A percentile compares a stretch with the other conserved stretches of the same genome.
These are phyloP conservation scores for Lasiurus cinereus DNA, from an alignment of 2,113 vertebrate species.

Conservation along the genomic window DNA sequence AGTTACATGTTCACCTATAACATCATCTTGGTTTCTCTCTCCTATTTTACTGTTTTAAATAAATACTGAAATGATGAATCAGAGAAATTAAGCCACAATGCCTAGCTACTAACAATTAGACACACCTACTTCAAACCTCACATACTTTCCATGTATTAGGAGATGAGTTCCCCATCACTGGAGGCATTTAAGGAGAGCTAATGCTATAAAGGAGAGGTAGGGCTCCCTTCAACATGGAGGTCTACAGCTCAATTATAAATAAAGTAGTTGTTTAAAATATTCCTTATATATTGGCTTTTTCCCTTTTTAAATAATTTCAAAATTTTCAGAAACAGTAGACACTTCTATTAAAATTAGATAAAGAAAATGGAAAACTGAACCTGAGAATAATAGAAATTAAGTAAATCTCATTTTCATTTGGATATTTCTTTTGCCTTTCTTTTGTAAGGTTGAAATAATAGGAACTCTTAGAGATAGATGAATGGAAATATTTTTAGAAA, in stretches of 20 bases:
- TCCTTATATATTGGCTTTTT: neutral
- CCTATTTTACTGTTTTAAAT: neutral
- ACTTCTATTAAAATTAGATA: neutral
- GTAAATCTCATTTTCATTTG: neutral
- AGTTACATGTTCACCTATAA: too few relatives aligned
- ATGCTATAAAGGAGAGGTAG: neutral
- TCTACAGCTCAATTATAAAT: neutral
- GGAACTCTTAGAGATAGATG: neutral
- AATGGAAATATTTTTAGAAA: conserved; percentile 12
- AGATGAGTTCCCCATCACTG: neutral
- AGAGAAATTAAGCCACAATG: neutral
- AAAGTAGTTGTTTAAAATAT: neutral
- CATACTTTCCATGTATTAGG: neutral
- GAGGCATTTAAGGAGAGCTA: conserved; percentile 30
- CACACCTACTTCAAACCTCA: neutral
- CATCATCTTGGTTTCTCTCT: neutral
- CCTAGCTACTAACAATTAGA: neutral
- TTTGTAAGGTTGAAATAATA: conserved; percentile 51
- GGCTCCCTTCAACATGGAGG: neutral
- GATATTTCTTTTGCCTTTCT: neutral
- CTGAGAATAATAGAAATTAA: neutral
- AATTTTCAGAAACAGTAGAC: conserved; percentile 4
- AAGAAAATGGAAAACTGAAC: neutral
- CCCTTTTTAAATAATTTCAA: neutral
- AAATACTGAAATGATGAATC: neutral